Evolutionary conservation across 2,888 invertebrate genomes (phyloP).

Genomic region (Pomacea canaliculata): DNA sequence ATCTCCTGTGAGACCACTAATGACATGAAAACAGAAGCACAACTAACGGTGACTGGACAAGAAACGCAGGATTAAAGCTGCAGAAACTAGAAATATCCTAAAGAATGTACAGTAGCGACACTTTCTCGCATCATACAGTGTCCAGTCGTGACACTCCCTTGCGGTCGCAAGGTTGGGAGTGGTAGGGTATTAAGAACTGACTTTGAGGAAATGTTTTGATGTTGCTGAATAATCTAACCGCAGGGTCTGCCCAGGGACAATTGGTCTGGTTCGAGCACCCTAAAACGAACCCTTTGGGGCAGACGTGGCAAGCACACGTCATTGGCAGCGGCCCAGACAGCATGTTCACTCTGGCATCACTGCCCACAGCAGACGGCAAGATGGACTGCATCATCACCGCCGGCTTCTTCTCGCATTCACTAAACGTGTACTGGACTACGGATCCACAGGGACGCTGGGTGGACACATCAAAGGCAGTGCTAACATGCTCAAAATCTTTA

Average conservation of each 20-base stretch:
- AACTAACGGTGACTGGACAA: no score
- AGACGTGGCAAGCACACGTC: constrained; percentile 47
- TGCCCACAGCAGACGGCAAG: constrained; percentile 40
- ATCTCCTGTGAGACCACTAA: no score
- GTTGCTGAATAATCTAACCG: no score
- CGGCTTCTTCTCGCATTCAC: constrained; percentile 51
- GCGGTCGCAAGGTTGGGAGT: no score
- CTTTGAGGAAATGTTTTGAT: no score
- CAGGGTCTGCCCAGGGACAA: constrained; percentile 42
- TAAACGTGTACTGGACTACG: constrained; percentile 56
- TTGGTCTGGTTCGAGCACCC: constrained; percentile 57
- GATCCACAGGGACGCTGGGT: constrained; percentile 39
- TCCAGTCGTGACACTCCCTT: no score
- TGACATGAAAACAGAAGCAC: no score
- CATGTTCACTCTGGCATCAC: constrained; percentile 37
- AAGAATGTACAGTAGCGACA: no score
- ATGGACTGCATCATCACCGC: constrained; percentile 49
- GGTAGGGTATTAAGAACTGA: no score
- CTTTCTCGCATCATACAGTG: no score
- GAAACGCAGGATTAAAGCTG: no score
- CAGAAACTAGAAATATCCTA: no score
- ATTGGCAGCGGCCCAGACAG: constrained; percentile 48
- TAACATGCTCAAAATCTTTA: background rate
- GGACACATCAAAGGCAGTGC: constrained; percentile 39
- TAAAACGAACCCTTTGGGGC: constrained; percentile 28